These are phyloP conservation scores for Hyperoplus immaculatus DNA, from an alignment of 2,797 vertebrate genomes.

Conservation along the genomic window DNA sequence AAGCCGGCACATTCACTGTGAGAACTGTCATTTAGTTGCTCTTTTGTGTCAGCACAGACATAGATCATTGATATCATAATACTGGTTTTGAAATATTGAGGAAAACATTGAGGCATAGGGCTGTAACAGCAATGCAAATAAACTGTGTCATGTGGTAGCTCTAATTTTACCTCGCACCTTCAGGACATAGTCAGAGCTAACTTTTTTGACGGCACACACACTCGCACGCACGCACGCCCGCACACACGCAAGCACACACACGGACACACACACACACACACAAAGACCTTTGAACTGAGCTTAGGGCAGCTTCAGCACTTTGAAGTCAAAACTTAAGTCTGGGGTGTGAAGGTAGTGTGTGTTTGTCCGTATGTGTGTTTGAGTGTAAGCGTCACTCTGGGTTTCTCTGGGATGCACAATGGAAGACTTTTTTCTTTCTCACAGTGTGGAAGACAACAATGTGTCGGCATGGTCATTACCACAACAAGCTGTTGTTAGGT, in stretches of 20 bases:
- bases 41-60: slow-evolving; percentile 43
- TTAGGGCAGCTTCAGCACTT: slow-evolving; percentile 68
- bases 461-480: slow-evolving; percentile 63
- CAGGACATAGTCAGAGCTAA: slow-evolving; percentile 40
- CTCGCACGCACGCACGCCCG: slow-evolving; percentile 11
- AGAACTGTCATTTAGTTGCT: slow-evolving; percentile 55
- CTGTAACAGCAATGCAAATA: slow-evolving; percentile 55
- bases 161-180: slow-evolving; percentile 37
- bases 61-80: slow-evolving; percentile 48
- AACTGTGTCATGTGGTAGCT: slow-evolving; percentile 43
- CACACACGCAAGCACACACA: not conserved
- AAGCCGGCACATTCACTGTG: slow-evolving; percentile 62
- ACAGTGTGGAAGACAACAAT: slow-evolving; percentile 51
- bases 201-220: slow-evolving; percentile 24
- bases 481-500: slow-evolving; percentile 65
- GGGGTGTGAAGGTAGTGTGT: slow-evolving; percentile 41
- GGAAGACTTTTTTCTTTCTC: slow-evolving; percentile 53
- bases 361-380: slow-evolving; percentile 20
- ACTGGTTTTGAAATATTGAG: slow-evolving; percentile 58
- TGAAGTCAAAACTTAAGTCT: slow-evolving; percentile 64
- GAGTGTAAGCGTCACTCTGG: not conserved
- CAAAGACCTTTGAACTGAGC: slow-evolving; percentile 75
- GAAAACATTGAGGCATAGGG: slow-evolving; percentile 49
- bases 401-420: slow-evolving; percentile 45
- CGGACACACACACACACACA: slow-evolving; percentile 3